Base-by-base conservation (phyloP, 2,113 vertebrate genomes). In the Felis chaus region DNA sequence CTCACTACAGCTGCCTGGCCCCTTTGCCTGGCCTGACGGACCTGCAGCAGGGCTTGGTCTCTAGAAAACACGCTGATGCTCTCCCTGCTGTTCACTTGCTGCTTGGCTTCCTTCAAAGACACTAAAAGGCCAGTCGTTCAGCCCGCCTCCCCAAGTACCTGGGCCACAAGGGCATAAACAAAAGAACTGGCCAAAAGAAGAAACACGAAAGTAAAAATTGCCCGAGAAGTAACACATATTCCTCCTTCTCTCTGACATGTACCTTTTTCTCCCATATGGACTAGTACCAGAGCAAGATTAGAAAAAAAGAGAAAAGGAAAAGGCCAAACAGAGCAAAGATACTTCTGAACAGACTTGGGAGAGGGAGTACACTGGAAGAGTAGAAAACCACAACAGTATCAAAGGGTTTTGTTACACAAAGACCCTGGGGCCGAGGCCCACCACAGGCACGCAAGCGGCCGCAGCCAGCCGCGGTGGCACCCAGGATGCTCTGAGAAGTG, bases 1-100 rank as follows among this genome's bases (percentile, higher is more conserved):
- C 95, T 98, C 94, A 96, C 89, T 98, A 92, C 98, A 98, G 97
- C 92, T 97, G 97, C 91, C 92, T 94, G 98, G 98, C 90, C 97
- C 93, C 98, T 85, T 50, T 14, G 91, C 76, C 97, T 96, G 95
- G 97, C 86, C 89, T 90, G 45, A 88, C 14, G 10, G 97, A 96
- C 94, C 4, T 97, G 95, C 95, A 97, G 93, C 89, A 78, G 84
- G 91, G 98, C 96, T 73, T 65, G 95, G 81, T 90, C 95, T 98
- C 98, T 97, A 98, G 97, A 65, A 98, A 97, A 95, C 98, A 98
- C n/a, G 95, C 96, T 83, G 65, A 88, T 41, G 29, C 16, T 81
- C 89, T 97, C 76, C 94, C 68, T 89, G 84, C 74, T 89, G 76
- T 92, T 90, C 76, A 92, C 91, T 91, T 97, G 66, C 71, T 71